Conservation (phyloP, 2,113 vertebrate genomes). For the Aspiorhynchus laticeps region DNA sequence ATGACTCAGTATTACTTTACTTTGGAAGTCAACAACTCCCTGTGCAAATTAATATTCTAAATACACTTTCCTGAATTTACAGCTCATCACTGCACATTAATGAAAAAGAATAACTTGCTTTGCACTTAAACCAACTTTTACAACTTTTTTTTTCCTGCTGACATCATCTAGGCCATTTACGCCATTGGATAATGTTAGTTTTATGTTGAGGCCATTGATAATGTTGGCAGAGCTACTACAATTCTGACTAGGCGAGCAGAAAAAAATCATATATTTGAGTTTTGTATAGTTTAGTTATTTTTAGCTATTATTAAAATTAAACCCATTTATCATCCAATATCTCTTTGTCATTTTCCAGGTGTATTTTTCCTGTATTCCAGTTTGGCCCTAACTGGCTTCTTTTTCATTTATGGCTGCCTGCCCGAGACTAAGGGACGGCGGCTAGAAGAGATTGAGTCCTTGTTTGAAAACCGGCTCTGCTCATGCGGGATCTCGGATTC, state of each 20-base stretch:
- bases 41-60: background rate
- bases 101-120: background rate
- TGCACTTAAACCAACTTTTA: background rate
- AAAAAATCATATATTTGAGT: background rate
- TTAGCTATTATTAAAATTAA: conserved; percentile 7
- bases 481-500: conserved; percentile 91
- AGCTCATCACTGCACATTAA: background rate
- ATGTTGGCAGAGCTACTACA: background rate
- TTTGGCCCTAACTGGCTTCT: conserved; percentile 84
- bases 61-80: background rate
- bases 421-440: conserved; percentile 96
- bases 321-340: background rate
- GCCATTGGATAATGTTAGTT: background rate
- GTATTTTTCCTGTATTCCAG: conserved; percentile 96
- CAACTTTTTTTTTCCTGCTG: background rate
- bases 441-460: conserved; percentile 93
- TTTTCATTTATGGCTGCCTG: conserved; percentile 93
- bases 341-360: conserved; percentile 76
- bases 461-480: conserved; percentile 92
- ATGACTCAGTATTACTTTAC: conserved; percentile 13
- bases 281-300: background rate
- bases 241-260: background rate
- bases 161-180: background rate
- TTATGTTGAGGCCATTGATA: too few species aligned
- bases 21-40: background rate